Conservation (phyloP, 92 coral and sea anemone genomes). For the Pocillopora meandrina region DNA sequence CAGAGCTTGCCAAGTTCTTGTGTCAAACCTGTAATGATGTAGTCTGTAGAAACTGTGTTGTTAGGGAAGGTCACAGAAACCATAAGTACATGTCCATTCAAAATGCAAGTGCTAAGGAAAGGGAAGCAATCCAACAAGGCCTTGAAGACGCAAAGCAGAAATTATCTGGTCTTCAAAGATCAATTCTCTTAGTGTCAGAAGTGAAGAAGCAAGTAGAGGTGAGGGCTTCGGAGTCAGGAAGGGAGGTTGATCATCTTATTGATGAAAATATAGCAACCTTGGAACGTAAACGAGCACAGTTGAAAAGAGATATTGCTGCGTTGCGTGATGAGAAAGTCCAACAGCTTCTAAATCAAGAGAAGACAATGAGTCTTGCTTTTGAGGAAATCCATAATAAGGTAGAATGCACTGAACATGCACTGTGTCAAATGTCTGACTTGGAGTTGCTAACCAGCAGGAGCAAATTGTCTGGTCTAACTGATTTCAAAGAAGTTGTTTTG, state of each 20-base stretch:
- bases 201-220: constrained; percentile 36
- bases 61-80: constrained; percentile 25
- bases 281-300: constrained; percentile 31
- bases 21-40: constrained; percentile 27
- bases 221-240: constrained; percentile 31
- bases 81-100: constrained; percentile 40
- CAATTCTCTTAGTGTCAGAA: constrained; percentile 35
- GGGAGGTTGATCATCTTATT: constrained; percentile 29
- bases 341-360: constrained; percentile 22
- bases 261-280: constrained; percentile 26
- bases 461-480: constrained; percentile 11
- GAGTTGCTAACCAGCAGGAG: constrained; percentile 20
- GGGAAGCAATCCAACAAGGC: constrained; percentile 29
- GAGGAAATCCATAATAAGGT: constrained; percentile 24
- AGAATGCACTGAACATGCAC: constrained; percentile 18
- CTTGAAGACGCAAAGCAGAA: constrained; percentile 13
- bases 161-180: constrained; percentile 28
- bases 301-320: constrained; percentile 21
- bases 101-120: constrained; percentile 38
- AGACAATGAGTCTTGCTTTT: constrained; percentile 20
- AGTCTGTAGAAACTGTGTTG: constrained; percentile 41
- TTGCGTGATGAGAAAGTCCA: constrained; percentile 31
- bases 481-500: constrained; percentile 26
- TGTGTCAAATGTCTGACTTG: constrained; percentile 22
- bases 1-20: constrained; percentile 24